Base-by-base conservation (phyloP, 2,888 invertebrate species). In the Zootermopsis nevadensis region DNA sequence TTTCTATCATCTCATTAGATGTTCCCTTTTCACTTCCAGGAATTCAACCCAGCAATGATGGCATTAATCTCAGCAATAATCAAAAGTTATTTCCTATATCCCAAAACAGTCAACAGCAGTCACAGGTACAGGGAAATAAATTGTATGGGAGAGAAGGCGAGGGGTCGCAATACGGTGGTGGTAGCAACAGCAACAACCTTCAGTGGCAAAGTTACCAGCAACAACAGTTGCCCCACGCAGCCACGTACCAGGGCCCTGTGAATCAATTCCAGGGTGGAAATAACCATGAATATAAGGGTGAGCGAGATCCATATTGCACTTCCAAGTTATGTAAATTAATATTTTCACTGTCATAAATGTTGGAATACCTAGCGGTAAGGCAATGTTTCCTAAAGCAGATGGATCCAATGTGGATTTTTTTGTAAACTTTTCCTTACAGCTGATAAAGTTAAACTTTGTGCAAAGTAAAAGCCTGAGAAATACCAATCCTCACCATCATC, bases 141-240 rank as follows among this genome's bases (percentile, higher is more conserved):
- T 79, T 84, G 33, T 87, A 86, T 76, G 87, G 87, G 1, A 83
- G 87, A 38, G 87, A 87, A 83, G 87, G 87, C 10, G 87, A 87
- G 84, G 86, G 85, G 3, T 53, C 87, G 84, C 86, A 84, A 3
- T 72, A 84, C 74, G 42, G 48, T 81, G 74, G 38, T 84, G 84
- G 83, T 60, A 55, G 7, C 38, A 82, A 67, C 83, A 82, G 69
- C 77, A 80, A 27, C 66, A 74, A 82, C 84, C 72, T 55, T 22
- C 85, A 83, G 30, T 85, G 85, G 85, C 83, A 80, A 24, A 74
- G 53, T 33, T 85, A 84, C 55, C 85, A 85, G 48, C 83, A 82
- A 27, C 76, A 55, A n/a, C 82, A 76, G 33, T 66, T 79, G 35
- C 35, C 79, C 24, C 66, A 60, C 24, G 79, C 79, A 66, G 33